Evolutionary conservation across 2,113 vertebrate species (phyloP), one percentile per base, ranked within the genome.

Genomic region (Atrichornis clamosus): DNA sequence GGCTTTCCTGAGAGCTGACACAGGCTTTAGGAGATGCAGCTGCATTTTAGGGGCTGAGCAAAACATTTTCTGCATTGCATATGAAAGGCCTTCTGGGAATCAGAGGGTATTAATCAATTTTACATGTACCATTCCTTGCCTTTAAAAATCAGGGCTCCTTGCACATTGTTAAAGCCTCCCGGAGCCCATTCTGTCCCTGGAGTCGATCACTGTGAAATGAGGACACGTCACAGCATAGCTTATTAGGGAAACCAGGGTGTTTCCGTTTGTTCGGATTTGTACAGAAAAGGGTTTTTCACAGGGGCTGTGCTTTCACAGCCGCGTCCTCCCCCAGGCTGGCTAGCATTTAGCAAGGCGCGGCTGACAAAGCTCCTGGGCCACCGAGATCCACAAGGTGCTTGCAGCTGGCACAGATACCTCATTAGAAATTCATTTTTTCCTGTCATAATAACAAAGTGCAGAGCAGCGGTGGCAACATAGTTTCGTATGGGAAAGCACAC

Each of bases 341-440:
- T 90, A 88, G 58, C 75, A 93, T 96, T 96, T 84, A 93, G 92
- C 87, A 47, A 93, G 79, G 84, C 93, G 87, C 50, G 86, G 84
- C 96, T 95, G 93, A 96, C 92, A 96, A 96, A 96, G 87, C 97
- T 97, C 83, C 74, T 90, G 95, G 89, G 90, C 96, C 90, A 93
- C 13, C 46, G 97, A 97, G 96, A 97, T 63, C 95, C 97, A 74
- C 95, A 97, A 96, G 96, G 96, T 98, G 94, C 96, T 97, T 97
- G 97, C 98, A 98, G 98, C 98, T 98, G 98, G 98, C 96, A 97
- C 97, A 98, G 97, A 98, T 96, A 97, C 90, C 97, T 97, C 98
- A 98, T 98, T 98, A 98, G 98, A 98, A 98, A 98, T 98, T 98
- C 97, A 98, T 98, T 98, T 98, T 98, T 98, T 98, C 97, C 97